phyloP scores from a whole-genome alignment of 2,888 invertebrate species.

The Lypha dubia region DNA sequence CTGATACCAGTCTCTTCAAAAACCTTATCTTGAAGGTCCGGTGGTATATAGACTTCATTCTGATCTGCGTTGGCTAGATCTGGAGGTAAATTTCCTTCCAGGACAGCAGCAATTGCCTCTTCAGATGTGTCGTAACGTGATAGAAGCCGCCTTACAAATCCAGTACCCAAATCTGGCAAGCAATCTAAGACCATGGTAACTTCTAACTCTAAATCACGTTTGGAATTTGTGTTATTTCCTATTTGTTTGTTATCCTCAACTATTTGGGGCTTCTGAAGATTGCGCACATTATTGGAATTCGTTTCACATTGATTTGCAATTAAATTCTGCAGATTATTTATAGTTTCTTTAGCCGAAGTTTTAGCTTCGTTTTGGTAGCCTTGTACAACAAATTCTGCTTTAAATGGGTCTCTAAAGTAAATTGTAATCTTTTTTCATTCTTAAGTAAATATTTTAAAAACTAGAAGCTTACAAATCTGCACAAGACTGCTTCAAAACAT shows the following conservation, averaged over 20 bases:
- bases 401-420: slow-evolving; percentile 73
- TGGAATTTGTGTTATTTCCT: background rate
- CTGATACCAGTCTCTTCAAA: slow-evolving; percentile 85
- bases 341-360: slow-evolving; percentile 58
- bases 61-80: slow-evolving; percentile 84
- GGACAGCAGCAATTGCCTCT: slow-evolving; percentile 91
- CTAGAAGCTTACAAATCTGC: slow-evolving; percentile 87
- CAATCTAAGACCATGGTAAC: slow-evolving; percentile 85
- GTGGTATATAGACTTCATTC: slow-evolving; percentile 86
- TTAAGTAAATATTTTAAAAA: background rate
- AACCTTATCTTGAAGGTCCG: slow-evolving; percentile 85
- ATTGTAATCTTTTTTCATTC: background rate
- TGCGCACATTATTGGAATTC: background rate
- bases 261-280: background rate
- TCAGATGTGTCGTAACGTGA: slow-evolving; percentile 90
- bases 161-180: slow-evolving; percentile 92
- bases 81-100: slow-evolving; percentile 87
- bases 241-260: background rate
- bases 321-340: slow-evolving; percentile 51
- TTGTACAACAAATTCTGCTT: slow-evolving; percentile 77
- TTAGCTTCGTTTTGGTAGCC: slow-evolving; percentile 77
- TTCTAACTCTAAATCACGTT: slow-evolving; percentile 82
- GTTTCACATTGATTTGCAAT: slow-evolving; percentile 14
- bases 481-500: slow-evolving; percentile 86
- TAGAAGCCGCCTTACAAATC: slow-evolving; percentile 89